Evolutionary conservation across 2,888 invertebrate species (phyloP).

Genomic region (Epirrita christyi): DNA sequence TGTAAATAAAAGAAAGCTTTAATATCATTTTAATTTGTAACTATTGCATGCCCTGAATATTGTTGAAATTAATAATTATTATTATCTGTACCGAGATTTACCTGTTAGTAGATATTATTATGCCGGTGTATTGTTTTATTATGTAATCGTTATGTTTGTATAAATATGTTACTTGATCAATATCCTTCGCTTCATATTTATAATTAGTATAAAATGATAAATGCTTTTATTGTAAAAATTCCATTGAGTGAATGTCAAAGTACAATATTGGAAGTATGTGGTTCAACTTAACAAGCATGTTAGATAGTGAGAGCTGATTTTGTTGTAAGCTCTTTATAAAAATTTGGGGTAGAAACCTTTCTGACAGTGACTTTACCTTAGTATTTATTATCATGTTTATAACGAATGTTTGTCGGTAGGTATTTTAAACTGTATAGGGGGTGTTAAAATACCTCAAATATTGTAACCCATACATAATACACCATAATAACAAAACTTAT

Average conservation of each 20-base stretch:
- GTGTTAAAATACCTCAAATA: slow-evolving; percentile 22
- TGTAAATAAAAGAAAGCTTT: slow-evolving; percentile 33
- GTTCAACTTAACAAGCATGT: not conserved
- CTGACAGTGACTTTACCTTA: slow-evolving; percentile 5
- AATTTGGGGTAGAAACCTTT: slow-evolving; percentile 12
- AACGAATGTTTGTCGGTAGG: slow-evolving; percentile 12
- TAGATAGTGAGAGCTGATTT: not conserved
- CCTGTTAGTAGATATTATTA: slow-evolving; percentile 18
- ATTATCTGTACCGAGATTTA: slow-evolving; percentile 15
- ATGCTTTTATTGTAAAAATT: slow-evolving; percentile 8
- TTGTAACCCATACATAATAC: not conserved
- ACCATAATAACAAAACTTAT: no score
- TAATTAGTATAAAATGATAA: slow-evolving; percentile 13
- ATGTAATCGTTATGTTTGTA: slow-evolving; percentile 25
- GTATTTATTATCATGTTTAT: slow-evolving; percentile 18
- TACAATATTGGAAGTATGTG: slow-evolving; percentile 12
- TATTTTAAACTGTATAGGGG: slow-evolving; percentile 8
- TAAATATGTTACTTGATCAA: slow-evolving; percentile 16
- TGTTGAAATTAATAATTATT: not conserved
- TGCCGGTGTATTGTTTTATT: slow-evolving; percentile 13
- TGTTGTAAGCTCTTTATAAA: not conserved
- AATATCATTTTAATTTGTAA: slow-evolving; percentile 29
- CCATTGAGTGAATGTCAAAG: slow-evolving; percentile 17
- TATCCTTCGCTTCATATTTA: slow-evolving; percentile 15
- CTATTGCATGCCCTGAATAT: slow-evolving; percentile 18